Evolutionary conservation across 37 sponge, comb jelly and placozoan species (phyloP).

Genomic region (Ianthella basta): DNA sequence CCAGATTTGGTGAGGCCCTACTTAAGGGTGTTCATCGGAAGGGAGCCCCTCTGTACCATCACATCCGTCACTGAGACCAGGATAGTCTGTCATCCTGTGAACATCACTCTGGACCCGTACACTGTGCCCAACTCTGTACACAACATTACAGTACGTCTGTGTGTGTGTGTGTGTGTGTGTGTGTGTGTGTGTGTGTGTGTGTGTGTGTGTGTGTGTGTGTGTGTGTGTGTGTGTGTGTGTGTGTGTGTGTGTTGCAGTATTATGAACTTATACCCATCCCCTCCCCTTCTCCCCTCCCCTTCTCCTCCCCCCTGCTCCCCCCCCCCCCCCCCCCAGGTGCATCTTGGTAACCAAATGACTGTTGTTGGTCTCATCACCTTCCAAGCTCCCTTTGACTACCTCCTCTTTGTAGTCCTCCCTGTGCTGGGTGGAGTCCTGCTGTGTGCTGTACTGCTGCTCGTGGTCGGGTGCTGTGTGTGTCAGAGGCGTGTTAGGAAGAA

Average conservation of each 20-base stretch:
- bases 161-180: not conserved
- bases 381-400: not conserved
- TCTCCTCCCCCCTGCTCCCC: no score
- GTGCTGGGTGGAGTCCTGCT: not conserved
- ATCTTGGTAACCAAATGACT: constrained; percentile 4
- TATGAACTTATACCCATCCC: no score
- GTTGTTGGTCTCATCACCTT: constrained; percentile 2
- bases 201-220: no score
- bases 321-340: not conserved
- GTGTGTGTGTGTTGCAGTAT: no score
- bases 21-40: not conserved
- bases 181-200: not conserved
- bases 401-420: not conserved
- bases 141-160: not conserved
- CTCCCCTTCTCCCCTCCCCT: no score
- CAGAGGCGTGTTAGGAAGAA: constrained; percentile 33
- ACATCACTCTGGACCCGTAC: constrained; percentile 8
- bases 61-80: not conserved
- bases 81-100: constrained; percentile 12
- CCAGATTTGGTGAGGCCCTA: not conserved
- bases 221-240: no score
- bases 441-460: not conserved
- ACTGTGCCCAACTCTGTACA: not conserved
- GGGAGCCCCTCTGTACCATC: not conserved
- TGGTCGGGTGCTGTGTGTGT: constrained; percentile 19